Base-by-base conservation (phyloP, 1,140 invertebrate species). In the Anastrepha ludens region DNA sequence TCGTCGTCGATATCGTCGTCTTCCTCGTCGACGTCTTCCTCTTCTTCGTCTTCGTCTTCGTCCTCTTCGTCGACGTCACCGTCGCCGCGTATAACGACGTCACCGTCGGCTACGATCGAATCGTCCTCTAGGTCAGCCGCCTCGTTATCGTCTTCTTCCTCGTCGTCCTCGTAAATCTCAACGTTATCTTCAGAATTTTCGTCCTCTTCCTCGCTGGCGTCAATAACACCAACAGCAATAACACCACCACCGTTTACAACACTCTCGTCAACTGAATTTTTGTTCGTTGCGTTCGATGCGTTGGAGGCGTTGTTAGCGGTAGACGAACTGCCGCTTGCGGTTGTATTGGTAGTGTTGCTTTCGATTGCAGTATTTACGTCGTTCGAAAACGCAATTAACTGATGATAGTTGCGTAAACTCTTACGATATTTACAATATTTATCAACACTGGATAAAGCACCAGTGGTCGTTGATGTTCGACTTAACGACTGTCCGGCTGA, bases 11-110 rank as follows among this genome's bases (percentile, higher is more conserved):
- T 89, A 65, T 91, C 90, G 44, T 90, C 88, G 90, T 92, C 91
- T 39, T 92, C 91, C 59, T 92, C 91, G 29, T 91, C 91, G 85
- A 88, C 91, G n/a, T 91, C 88, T 11, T 91, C 88, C 86, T 92
- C 91, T 89, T 92, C 91, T 62, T 91, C 91, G 70, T 91, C 91
- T 67, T 91, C 91, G 89, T 91, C 90, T 55, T 91, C 91, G 88
- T 91, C 91, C 39, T 90, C 89, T 89, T 92, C 90, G 41, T 92
- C 91, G 50, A 90, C 90, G 90, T 92, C 91, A 15, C 60, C 87
- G 55, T 87, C 87, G 60, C 64, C 87, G n/a, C 58, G 90, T 85
- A 90, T 90, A 89, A 91, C 90, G 87, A 92, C 90, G 29, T 89
- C 89, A 81, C 89, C 89, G 64, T 92, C 91, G 41, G 90, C 91